Percentiles rank a stretch among this genome's conserved stretches.
Evolutionary conservation across 2,113 vertebrate species (phyloP).

Genomic region (Anoplopoma fimbria): DNA sequence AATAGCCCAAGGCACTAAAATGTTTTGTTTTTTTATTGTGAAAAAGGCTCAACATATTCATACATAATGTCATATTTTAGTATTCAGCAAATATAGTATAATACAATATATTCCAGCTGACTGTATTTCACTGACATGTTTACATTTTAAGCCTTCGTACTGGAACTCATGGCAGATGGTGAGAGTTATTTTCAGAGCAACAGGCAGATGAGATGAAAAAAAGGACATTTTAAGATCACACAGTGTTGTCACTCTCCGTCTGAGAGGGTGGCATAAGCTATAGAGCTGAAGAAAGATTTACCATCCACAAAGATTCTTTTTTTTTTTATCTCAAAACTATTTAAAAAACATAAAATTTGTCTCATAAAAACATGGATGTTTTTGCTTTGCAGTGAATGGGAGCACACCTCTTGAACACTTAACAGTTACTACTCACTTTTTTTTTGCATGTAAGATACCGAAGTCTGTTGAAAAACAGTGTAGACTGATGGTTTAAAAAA

Average conservation of each 20-base stretch:
- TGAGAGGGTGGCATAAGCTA: background rate
- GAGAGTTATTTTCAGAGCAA: background rate
- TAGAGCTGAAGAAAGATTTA: background rate
- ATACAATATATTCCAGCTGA: background rate
- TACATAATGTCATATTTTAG: background rate
- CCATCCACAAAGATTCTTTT: background rate
- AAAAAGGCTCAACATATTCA: background rate
- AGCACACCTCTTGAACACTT: background rate
- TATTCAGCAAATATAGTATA: background rate
- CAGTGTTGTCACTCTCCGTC: background rate
- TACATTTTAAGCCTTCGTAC: background rate
- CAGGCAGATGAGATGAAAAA: background rate
- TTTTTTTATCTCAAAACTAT: background rate
- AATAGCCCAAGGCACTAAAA: background rate
- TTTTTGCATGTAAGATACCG: background rate
- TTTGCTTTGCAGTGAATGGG: background rate
- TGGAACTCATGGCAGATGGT: background rate
- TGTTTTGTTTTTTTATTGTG: background rate
- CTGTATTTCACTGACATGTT: background rate
- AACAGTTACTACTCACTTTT: background rate
- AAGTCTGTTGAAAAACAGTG: background rate
- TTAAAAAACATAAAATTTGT: background rate
- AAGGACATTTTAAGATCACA: background rate
- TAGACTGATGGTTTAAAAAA: background rate
- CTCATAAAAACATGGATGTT: background rate